phyloP scores from a whole-genome alignment of 2,888 invertebrate genomes.

The Pristionchus mayeri region DNA sequence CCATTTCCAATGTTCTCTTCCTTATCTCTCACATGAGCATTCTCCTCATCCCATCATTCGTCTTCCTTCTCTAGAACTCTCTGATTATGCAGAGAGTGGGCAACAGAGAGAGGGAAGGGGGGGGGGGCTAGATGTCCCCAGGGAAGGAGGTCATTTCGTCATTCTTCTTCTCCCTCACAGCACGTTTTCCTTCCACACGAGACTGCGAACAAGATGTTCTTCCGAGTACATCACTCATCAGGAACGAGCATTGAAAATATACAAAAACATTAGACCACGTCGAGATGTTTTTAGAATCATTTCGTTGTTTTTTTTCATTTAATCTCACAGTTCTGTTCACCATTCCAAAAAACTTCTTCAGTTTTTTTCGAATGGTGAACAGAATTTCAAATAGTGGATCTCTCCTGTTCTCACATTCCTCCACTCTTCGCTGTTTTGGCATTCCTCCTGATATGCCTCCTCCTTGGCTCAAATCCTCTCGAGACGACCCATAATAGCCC shows the following conservation, averaged over 20 bases:
- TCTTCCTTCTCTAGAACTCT: background rate
- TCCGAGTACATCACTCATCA: too few species aligned
- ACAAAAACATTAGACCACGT: too few species aligned
- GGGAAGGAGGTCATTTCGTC: constrained; percentile 19
- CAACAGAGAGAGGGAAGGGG: too few species aligned
- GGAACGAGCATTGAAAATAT: too few species aligned
- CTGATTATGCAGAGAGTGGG: too few species aligned
- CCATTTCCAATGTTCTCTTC: background rate
- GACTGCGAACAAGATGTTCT: too few species aligned
- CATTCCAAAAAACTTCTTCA: too few species aligned
- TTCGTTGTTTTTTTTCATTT: too few species aligned
- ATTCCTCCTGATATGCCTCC: background rate
- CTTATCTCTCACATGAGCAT: background rate
- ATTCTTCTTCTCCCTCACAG: background rate
- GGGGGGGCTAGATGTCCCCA: background rate
- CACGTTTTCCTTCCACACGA: too few species aligned
- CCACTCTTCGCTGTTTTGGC: background rate
- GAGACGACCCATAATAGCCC: constrained; percentile 35
- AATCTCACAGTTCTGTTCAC: too few species aligned
- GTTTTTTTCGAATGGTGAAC: too few species aligned
- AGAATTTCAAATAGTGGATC: background rate
- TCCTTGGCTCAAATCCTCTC: constrained; percentile 6
- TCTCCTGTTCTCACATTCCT: background rate
- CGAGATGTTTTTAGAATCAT: too few species aligned
- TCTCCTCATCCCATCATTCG: background rate